Percentiles rank a stretch among this genome's conserved stretches.
Conservation (phyloP, 2,888 invertebrate species). For the Eutolmus rufibarbis region DNA sequence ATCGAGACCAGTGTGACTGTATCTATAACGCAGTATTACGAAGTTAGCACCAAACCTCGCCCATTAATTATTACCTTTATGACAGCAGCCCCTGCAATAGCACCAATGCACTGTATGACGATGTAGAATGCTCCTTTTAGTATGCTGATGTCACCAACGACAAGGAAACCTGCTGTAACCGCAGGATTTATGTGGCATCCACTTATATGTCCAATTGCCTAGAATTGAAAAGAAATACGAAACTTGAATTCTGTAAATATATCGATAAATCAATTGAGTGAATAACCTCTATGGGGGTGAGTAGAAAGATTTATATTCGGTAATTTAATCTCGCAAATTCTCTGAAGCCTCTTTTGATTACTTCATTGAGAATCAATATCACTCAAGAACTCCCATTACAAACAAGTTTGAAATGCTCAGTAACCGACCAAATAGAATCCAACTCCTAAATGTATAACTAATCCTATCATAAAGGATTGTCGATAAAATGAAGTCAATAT, state of each 20-base stretch:
- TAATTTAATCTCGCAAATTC: neutral
- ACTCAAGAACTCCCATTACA: neutral
- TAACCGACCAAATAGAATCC: neutral
- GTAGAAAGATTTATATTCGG: neutral
- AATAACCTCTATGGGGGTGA: neutral
- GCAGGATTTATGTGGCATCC: constrained; percentile 95
- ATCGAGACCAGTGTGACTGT: neutral
- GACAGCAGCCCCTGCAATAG: constrained; percentile 80
- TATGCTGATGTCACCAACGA: constrained; percentile 81
- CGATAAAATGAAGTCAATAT: neutral
- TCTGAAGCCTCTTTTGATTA: neutral
- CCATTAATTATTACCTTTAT: constrained; percentile 68
- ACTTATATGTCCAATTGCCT: constrained; percentile 85
- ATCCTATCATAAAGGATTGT: neutral
- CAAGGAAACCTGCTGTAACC: constrained; percentile 82
- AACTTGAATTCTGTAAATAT: neutral
- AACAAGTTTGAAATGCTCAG: neutral
- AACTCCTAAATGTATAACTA: neutral
- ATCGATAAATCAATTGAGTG: neutral
- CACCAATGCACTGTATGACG: constrained; percentile 81
- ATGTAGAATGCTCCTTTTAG: constrained; percentile 82
- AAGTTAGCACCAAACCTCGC: neutral
- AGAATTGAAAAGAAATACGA: constrained; percentile 54
- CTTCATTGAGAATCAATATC: neutral
- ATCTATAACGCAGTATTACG: neutral